These are phyloP conservation scores for Druon quercuslanigerum DNA, from an alignment of 1,140 invertebrate species.

Conservation along the genomic window DNA sequence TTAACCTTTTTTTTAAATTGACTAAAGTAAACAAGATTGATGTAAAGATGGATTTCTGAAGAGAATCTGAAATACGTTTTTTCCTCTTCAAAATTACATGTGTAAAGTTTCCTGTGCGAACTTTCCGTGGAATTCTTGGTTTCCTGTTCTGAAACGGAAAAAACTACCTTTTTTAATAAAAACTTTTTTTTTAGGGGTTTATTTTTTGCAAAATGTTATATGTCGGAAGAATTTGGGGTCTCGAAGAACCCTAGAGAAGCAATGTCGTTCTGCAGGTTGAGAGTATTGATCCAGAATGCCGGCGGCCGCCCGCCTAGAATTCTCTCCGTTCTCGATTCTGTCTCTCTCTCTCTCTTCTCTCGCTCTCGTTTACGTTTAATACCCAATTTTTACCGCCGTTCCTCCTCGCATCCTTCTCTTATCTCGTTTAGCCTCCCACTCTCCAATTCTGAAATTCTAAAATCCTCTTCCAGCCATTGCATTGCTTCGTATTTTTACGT, in stretches of 20 bases:
- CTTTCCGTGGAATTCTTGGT: too few relatives aligned
- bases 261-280: constrained; percentile 55
- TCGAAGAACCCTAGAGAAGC: constrained; percentile 52
- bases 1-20: too few relatives aligned
- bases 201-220: constrained; percentile 1
- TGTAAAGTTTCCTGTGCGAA: too few relatives aligned
- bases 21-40: too few relatives aligned
- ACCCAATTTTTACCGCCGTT: constrained; percentile 26
- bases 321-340: constrained; percentile 46
- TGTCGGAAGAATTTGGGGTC: constrained; percentile 3
- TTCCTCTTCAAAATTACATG: too few relatives aligned
- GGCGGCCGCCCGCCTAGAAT: constrained; percentile 65
- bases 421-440: constrained; percentile 37
- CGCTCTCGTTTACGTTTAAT: constrained; percentile 30
- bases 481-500: constrained; percentile 43
- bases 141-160: too few relatives aligned
- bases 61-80: too few relatives aligned
- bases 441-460: constrained; percentile 26
- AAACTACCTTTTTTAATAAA: too few relatives aligned
- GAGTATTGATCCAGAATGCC: constrained; percentile 74
- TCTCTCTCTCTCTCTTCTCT: constrained; percentile 33
- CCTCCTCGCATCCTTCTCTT: neutral
- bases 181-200: too few relatives aligned
- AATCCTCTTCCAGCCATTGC: constrained; percentile 34
- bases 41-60: too few relatives aligned